phyloP scores from a whole-genome alignment of 2,888 invertebrate species.

The Meiosimyza decipiens region DNA sequence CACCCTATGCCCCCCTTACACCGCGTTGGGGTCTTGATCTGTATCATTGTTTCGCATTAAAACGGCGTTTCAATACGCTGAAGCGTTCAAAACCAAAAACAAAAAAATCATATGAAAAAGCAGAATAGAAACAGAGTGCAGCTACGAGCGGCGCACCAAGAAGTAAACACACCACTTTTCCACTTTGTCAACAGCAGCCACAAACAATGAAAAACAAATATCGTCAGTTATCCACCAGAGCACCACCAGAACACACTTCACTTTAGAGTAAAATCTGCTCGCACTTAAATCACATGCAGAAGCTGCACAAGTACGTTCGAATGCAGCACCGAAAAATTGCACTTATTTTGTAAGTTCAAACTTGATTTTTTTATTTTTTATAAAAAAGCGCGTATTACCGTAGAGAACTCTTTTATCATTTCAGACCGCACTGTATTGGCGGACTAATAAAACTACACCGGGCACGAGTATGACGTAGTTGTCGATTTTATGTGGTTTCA shows the following conservation, averaged over 20 bases:
- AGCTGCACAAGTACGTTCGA: not conserved
- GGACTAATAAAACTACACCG: no score
- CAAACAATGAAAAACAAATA: conserved; percentile 21
- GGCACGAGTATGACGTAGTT: conserved; percentile 20
- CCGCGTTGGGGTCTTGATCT: conserved; percentile 53
- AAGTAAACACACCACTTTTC: not conserved
- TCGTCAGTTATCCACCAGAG: conserved; percentile 1
- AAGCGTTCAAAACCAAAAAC: conserved; percentile 36
- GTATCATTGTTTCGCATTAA: conserved; percentile 59
- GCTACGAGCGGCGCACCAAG: not conserved
- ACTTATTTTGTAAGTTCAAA: conserved; percentile 21
- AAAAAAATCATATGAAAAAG: not conserved
- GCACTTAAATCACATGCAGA: conserved; percentile 32
- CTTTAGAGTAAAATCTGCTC: conserved; percentile 15
- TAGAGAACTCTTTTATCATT: not conserved
- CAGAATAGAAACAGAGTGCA: not conserved
- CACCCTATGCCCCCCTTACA: conserved; percentile 52
- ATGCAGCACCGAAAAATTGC: conserved; percentile 5
- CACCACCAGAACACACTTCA: not conserved
- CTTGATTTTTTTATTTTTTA: conserved; percentile 1
- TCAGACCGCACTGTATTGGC: no score
- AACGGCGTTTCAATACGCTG: conserved; percentile 55
- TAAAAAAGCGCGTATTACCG: conserved; percentile 6
- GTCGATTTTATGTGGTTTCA: conserved; percentile 19
- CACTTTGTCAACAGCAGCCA: conserved; percentile 33